Evolutionary conservation across 2,888 invertebrate species (phyloP), one percentile per base, ranked within the genome.

Genomic region (Perizoma affinitatum): DNA sequence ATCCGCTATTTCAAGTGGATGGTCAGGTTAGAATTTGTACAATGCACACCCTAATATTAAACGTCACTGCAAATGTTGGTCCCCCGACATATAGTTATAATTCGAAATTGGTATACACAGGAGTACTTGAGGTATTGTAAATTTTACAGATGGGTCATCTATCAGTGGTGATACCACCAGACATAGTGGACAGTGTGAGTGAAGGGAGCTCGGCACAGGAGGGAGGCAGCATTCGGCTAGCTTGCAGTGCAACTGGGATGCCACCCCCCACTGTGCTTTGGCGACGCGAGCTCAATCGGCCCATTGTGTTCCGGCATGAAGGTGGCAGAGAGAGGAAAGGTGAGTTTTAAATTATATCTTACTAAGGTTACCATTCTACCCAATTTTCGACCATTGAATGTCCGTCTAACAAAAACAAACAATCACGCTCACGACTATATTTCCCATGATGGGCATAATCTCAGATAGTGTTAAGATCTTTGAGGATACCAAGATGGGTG

Each of bases 141-240:
- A 22, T 59, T 43, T 65, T 63, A 41, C 88, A 97, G 97, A 97
- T 96, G 93, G 98, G 97, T 65, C 94, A 95, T 79, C 93, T 98
- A 78, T 96, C 96, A 82, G 97, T 98, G 68, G 96, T 97, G 64
- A 96, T 97, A 75, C 96, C 97, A 8, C 97, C 97, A 54, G 97
- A 97, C 86, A 97, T 97, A 72, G 93, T 96, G 70, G 96, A 96
- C 86, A 95, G 96, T 59, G 95, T 96, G 70, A 79, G 95, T 38
- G 96, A 96, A 75, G 95, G 95, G 49, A 95, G 96, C 70, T 96
- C 96, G 43, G 95, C 96, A 6, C 93, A 95, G 54, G 97, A 97
- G 83, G 96, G 96, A 5, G 97, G 97, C 40, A 95, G 94, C 63
- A 95, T 97, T 63, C 92, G 95, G 60, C 92, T 97, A 56, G 93